Conservation (phyloP, 1,140 invertebrate species). For the Cherax quadricarinatus region DNA sequence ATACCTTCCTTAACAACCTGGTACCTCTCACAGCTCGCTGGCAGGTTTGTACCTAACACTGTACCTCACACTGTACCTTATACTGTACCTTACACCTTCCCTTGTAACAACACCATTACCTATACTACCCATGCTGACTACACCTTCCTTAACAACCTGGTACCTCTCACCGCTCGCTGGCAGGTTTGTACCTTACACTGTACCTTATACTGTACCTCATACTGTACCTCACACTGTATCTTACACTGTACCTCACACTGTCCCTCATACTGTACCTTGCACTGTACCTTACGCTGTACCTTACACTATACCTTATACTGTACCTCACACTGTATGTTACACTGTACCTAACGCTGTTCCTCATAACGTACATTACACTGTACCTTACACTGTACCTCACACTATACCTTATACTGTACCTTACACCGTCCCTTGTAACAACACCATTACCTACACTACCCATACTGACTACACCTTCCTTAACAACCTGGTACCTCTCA, state of each 20-base stretch:
- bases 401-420: neutral
- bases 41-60: constrained; percentile 39
- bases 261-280: too few species aligned
- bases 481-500: constrained; percentile 89
- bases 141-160: constrained; percentile 92
- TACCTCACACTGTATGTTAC: neutral
- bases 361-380: neutral
- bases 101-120: constrained; percentile 90
- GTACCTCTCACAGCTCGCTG: constrained; percentile 81
- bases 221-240: too few species aligned
- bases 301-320: neutral
- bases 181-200: constrained; percentile 28
- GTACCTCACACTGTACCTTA: too few species aligned
- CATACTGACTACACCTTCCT: constrained; percentile 94
- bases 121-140: constrained; percentile 95
- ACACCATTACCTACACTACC: constrained; percentile 93
- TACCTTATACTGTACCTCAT: too few species aligned
- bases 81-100: constrained; percentile 73
- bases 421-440: constrained; percentile 82
- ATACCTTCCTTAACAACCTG: constrained; percentile 93
- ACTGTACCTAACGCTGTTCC: neutral
- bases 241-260: too few species aligned
- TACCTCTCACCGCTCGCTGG: constrained; percentile 80
- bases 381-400: neutral
- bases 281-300: neutral